Base-by-base conservation (phyloP, 2,888 invertebrate genomes). In the Dolomedes plantarius region DNA sequence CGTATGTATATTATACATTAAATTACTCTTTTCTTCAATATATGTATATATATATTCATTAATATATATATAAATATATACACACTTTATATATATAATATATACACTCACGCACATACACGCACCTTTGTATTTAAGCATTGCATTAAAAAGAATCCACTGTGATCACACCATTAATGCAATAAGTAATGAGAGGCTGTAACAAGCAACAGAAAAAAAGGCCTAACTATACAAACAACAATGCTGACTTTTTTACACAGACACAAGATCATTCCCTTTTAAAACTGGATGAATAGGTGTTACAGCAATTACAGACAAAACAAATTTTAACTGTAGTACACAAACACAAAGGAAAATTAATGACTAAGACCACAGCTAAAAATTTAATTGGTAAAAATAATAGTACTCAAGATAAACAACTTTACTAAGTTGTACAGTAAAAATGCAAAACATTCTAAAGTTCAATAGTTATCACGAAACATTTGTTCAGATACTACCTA, bases 241-340 rank as follows among this genome's bases (percentile, higher is more conserved):
- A 82, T 75, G 64, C 75, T 69, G 56, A 75, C 82, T 71, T 75
- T n/a, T 82, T 36, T 82, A 83, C 83, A 82, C 46, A 76, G 69
- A 83, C 71, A 69, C 62, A 72, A 41, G 50, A 72, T 83, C 65
- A 83, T 32, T 64, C 65, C 76, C 83, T 23, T 46, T 23, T 64
- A 75, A 64, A 74, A 69, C 69, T 81, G 41, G 46, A 64, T 76
- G 76, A 83, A 72, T 11, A 39, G 36, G 56, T 50, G 69, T 36
- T 27, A 69, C 71, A 71, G 74, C 81, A 81, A 74, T 81, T 41
- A 69, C 41, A 75, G 74, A 69, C 65, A 67, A 31, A 29, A 50
- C 68, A 74, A 31, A 74, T 39, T 28, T 65, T 29, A 13, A 62
- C 23, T 23, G 29, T 13, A 11, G 31, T 65, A 39, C 62, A 56